Evolutionary conservation across 2,797 vertebrate species (phyloP).

Genomic region (Erethizon dorsatum): DNA sequence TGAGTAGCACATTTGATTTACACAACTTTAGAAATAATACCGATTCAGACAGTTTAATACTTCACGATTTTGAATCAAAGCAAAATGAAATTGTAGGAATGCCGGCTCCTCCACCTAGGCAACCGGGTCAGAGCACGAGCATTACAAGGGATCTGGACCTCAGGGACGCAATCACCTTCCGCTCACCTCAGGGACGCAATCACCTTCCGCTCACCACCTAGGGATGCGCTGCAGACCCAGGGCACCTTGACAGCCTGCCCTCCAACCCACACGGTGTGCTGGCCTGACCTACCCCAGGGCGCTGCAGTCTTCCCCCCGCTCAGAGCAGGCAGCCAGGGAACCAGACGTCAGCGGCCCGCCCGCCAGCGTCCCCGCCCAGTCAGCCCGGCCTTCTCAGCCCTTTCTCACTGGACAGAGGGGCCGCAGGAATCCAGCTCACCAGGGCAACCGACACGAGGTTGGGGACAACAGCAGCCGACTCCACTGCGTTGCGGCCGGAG

Average conservation of each 20-base stretch:
- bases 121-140: background rate
- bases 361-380: background rate
- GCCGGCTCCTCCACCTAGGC: background rate
- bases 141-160: background rate
- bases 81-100: background rate
- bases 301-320: background rate
- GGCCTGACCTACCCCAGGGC: background rate
- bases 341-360: background rate
- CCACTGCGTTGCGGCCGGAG: background rate
- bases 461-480: background rate
- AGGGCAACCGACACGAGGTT: background rate
- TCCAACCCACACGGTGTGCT: background rate
- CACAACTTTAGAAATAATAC: background rate
- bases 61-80: background rate
- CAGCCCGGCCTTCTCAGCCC: background rate
- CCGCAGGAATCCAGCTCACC: background rate
- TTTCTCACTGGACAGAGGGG: background rate
- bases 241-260: background rate
- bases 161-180: background rate
- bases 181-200: background rate
- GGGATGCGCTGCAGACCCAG: too few relatives aligned
- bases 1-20: background rate
- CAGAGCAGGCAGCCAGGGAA: background rate
- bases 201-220: too few relatives aligned
- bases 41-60: background rate